Percentiles rank a stretch among this genome's conserved stretches.
Evolutionary conservation across 2,113 vertebrate species (phyloP).

Genomic region (Marcusenius ussheri): DNA sequence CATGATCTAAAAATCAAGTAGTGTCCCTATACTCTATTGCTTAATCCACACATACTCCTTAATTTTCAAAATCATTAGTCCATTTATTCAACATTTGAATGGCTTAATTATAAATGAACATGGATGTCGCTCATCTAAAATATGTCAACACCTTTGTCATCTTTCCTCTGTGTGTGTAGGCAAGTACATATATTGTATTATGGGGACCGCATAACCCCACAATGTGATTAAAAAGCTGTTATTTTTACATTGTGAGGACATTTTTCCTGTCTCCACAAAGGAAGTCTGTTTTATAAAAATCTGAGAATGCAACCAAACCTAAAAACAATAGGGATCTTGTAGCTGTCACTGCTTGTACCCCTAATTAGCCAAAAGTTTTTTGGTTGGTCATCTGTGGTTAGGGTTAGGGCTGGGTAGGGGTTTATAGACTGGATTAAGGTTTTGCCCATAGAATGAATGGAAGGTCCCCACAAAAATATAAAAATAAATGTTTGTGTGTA

Average conservation of each 20-base stretch:
- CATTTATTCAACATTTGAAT: not conserved
- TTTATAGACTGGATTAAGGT: not conserved
- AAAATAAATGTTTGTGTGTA: not conserved
- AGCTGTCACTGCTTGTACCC: not conserved
- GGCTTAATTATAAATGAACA: not conserved
- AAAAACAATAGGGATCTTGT: not conserved
- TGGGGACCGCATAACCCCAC: not conserved
- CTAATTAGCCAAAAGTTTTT: not conserved
- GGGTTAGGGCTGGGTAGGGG: not conserved
- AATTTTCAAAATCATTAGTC: not conserved
- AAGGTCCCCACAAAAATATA: not conserved
- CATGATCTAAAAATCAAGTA: not conserved
- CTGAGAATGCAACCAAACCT: not conserved
- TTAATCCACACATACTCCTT: not conserved
- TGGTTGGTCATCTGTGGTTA: not conserved
- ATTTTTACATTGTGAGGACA: not conserved
- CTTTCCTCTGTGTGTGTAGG: not conserved
- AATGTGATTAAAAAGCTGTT: not conserved
- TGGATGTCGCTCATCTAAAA: not conserved
- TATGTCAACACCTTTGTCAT: not conserved
- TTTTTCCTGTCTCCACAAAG: not conserved
- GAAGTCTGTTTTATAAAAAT: not conserved
- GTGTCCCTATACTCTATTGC: not conserved
- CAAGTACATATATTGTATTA: not conserved
- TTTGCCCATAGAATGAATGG: not conserved